Base-by-base conservation (phyloP, 2,113 vertebrate species). In the Phylloscopus trochilus region DNA sequence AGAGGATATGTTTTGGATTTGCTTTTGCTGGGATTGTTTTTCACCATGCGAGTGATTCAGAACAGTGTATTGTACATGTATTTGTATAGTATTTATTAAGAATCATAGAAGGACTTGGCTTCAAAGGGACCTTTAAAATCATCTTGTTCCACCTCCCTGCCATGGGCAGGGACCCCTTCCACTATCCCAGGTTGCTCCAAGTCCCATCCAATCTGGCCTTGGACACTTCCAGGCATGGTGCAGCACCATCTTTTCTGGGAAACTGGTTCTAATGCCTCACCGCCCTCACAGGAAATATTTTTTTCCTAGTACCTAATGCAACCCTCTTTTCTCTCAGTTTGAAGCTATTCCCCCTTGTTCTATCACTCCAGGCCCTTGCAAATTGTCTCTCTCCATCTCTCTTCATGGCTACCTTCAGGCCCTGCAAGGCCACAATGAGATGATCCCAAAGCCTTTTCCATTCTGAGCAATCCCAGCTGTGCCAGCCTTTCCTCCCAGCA, bases 371-470 rank as follows among this genome's bases (percentile, higher is more conserved):
- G 3, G 2, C 14, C 20, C 13, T 27, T 11, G 5, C 0, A 4
- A 62, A 62, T 62, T 19, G 5, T 41, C 35, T 76, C 16, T 62
- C 24, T 68, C 30, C 16, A 12, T 15, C 10, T 46, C 52, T 39
- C 39, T 10, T 58, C 23, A 18, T 6, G 8, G 11, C 4, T 59
- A 9, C 31, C 30, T 47, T 68, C 53, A 53, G 69, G n/a, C 2
- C 1, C 26, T 68, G 20, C 0, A 60, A 30, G 39, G 55, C n/a
- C 62, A 55, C 5, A 2, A 0, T 62, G 13, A 35, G 24, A 0
- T 47, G 41, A 62, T 1, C 26, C 12, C 41, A 76, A 35, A 83
- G n/a, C n/a, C 9, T 30, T 35, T 5, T 47, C 19, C n/a, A 41
- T 2, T 3, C 46, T 68, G 47, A 60, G 13, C 28, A 46, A 76